Conservation (phyloP, 2,113 vertebrate species). For the Megalops atlanticus region DNA sequence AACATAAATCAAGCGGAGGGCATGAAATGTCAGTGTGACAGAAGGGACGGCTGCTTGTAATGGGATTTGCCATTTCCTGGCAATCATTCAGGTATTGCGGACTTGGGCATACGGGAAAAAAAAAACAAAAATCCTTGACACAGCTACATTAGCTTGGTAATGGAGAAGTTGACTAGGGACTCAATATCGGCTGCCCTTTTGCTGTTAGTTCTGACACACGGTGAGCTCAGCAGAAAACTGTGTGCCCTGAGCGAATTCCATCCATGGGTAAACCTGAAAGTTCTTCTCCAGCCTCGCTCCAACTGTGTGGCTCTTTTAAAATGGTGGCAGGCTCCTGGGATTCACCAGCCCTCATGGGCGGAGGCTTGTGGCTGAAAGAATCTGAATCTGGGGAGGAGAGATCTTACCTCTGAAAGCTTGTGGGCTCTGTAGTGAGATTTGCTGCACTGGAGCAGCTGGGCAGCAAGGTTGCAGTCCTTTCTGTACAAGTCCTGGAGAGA, state of each 20-base stretch:
- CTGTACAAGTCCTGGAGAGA: slow-evolving; percentile 86
- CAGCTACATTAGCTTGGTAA: background rate
- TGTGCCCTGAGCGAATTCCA: background rate
- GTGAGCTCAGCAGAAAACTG: background rate
- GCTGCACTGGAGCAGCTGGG: slow-evolving; percentile 92
- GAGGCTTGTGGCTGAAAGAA: background rate
- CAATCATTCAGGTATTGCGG: slow-evolving; percentile 6
- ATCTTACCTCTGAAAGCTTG: slow-evolving; percentile 90
- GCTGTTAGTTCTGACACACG: background rate
- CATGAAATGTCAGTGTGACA: background rate
- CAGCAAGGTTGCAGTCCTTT: slow-evolving; percentile 95
- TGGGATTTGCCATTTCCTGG: background rate
- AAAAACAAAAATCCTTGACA: slow-evolving; percentile 11
- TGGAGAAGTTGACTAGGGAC: background rate
- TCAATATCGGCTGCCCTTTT: background rate
- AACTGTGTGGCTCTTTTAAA: slow-evolving; percentile 5
- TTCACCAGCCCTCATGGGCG: background rate
- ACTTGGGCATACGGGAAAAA: slow-evolving; percentile 11
- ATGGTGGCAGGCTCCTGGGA: slow-evolving; percentile 2
- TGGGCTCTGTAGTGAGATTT: slow-evolving; percentile 87
- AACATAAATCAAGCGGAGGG: slow-evolving; percentile 6
- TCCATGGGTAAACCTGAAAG: background rate
- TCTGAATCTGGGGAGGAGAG: no score
- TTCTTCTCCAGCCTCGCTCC: background rate
- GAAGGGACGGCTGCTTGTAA: slow-evolving; percentile 4